These are phyloP conservation scores for Drosophila maculinotata DNA, from an alignment of 2,888 invertebrate species.

Conservation along the genomic window DNA sequence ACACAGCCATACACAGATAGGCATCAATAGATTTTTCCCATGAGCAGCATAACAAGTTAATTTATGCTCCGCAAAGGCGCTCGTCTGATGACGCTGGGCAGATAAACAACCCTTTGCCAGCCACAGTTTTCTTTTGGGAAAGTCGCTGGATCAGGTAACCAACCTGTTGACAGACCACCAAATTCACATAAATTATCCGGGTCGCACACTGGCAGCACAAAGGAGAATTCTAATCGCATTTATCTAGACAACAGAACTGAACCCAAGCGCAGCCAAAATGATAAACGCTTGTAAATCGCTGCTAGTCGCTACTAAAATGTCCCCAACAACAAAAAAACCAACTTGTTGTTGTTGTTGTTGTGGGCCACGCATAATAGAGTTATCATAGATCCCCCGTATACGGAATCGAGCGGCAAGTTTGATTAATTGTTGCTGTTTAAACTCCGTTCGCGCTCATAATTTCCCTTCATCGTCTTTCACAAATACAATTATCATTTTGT, in stretches of 20 bases:
- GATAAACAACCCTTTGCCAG: slow-evolving; percentile 66
- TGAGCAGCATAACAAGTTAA: slow-evolving; percentile 74
- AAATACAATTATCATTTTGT: slow-evolving; percentile 73
- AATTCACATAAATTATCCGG: slow-evolving; percentile 55
- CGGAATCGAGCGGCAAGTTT: slow-evolving; percentile 45
- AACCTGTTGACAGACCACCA: slow-evolving; percentile 75
- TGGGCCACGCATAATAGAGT: slow-evolving; percentile 68
- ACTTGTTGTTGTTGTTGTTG: slow-evolving; percentile 13
- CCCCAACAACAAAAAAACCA: neutral
- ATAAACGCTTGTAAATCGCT: slow-evolving; percentile 75
- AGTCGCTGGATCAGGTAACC: slow-evolving; percentile 53
- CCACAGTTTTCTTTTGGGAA: slow-evolving; percentile 31
- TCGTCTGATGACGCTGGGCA: slow-evolving; percentile 53
- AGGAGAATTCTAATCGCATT: slow-evolving; percentile 69
- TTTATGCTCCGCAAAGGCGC: slow-evolving; percentile 61
- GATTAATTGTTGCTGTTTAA: slow-evolving; percentile 71
- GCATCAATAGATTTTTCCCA: slow-evolving; percentile 65
- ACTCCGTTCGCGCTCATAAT: slow-evolving; percentile 71
- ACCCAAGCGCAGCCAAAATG: slow-evolving; percentile 46
- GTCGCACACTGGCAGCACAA: slow-evolving; percentile 18
- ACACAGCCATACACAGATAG: slow-evolving; percentile 39
- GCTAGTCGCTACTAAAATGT: slow-evolving; percentile 72
- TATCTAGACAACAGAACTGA: slow-evolving; percentile 50
- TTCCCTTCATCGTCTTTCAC: slow-evolving; percentile 69
- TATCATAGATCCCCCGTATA: slow-evolving; percentile 41